Base-by-base conservation (phyloP, 1,140 invertebrate species). In the Cydia strobilella region DNA sequence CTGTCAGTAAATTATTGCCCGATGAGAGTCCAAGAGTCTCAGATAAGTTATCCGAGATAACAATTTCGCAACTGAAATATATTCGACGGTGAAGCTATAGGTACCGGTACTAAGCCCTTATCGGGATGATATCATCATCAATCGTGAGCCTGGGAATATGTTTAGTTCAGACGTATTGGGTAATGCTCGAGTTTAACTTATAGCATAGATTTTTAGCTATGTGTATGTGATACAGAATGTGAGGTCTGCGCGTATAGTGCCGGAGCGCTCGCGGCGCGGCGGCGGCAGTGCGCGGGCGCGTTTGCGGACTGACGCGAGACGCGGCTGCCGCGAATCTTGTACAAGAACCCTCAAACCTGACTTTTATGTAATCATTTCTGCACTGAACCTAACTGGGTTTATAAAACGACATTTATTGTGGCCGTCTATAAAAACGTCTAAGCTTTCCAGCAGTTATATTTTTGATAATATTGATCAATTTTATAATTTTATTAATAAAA, bases 21-120 rank as follows among this genome's bases (percentile, higher is more conserved):
- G 63, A 35, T n/a, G 63, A 27, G 65, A n/a, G n/a, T 15, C 65
- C 6, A n/a, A 66, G n/a, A 39, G 65, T 69, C 10, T 69, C 15
- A 69, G 65, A 69, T 69, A 69, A 39, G 65, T 10, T 69, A 69
- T 35, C 27, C 65, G 65, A 69, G 65, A 69, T 69, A 69, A 69
- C 27, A 69, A 69, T 69, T 69, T 69, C 65, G 65, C 65, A 69
- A 69, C 31, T 69, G 27, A 69, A 69, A 69, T 66, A 18, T 9
- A 66, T 15, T 66, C 63, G 15, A 35, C 31, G 63, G 63, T 69
- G 48, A 51, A 51, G 48, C 48, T 51, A 51, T n/a, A n/a, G n/a
- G n/a, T n/a, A n/a, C n/a, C n/a, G 15, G 12, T 18, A n/a, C 48
- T 69, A 12, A 31, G 65, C 15, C 5, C 13, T 27, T 59, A 59